phyloP scores from a whole-genome alignment of 2,888 invertebrate species.

The Ophion ventricosus region DNA sequence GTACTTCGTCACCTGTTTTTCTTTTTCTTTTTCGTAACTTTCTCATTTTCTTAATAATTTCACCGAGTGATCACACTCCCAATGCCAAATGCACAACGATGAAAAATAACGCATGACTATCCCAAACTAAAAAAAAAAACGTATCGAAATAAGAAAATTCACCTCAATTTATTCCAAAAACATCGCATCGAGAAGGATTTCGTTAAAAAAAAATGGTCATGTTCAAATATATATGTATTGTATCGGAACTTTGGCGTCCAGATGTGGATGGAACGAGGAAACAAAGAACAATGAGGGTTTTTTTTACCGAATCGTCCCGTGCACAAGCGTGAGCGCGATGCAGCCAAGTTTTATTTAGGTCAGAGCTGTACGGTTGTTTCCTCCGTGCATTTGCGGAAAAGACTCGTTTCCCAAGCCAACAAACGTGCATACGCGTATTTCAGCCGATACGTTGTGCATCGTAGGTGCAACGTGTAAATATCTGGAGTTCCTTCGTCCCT shows the following conservation, averaged over 20 bases:
- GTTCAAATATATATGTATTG: background rate
- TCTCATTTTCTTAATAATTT: background rate
- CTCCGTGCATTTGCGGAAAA: constrained; percentile 42
- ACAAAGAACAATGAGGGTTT: constrained; percentile 1
- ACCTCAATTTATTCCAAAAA: background rate
- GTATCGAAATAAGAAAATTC: background rate
- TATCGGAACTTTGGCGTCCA: background rate
- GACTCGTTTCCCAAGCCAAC: constrained; percentile 25
- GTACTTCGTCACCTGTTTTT: background rate
- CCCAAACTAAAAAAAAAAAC: background rate
- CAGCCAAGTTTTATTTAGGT: constrained; percentile 44
- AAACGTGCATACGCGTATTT: constrained; percentile 30
- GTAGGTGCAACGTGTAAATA: constrained; percentile 9
- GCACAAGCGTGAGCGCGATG: background rate
- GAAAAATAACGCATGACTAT: background rate
- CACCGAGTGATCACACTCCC: background rate
- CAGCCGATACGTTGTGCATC: constrained; percentile 13
- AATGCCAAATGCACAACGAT: background rate
- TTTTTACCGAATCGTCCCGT: constrained; percentile 5
- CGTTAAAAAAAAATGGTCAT: background rate
- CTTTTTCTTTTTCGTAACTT: background rate
- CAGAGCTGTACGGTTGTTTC: constrained; percentile 45
- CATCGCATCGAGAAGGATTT: background rate
- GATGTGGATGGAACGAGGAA: background rate
- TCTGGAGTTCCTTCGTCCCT: background rate